A percentile compares a stretch with the other conserved stretches of the same genome.
These are phyloP conservation scores for Spicauda simplicius DNA, from an alignment of 2,888 invertebrate genomes.

Conservation along the genomic window DNA sequence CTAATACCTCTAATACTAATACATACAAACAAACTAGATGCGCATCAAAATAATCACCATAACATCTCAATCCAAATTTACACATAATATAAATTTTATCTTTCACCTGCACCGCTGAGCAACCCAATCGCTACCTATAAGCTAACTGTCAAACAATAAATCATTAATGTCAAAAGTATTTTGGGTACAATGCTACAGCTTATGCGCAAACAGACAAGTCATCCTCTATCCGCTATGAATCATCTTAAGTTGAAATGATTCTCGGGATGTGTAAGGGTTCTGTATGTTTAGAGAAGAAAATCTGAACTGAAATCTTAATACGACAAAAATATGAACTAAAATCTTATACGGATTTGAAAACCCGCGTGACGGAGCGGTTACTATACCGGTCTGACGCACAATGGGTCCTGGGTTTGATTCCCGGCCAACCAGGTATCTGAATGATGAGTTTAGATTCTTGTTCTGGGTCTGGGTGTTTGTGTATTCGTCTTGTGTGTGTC, in stretches of 20 bases:
- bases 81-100: conserved; percentile 18
- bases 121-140: conserved; percentile 40
- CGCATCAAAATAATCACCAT: conserved; percentile 20
- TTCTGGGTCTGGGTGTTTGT: too few species aligned
- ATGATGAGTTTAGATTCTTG: too few species aligned
- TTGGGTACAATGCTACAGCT: conserved; percentile 28
- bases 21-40: neutral
- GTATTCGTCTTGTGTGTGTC: too few species aligned
- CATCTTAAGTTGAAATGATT: conserved; percentile 36
- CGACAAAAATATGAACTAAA: too few species aligned
- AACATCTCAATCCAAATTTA: conserved; percentile 31
- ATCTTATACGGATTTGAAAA: too few species aligned
- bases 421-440: too few species aligned
- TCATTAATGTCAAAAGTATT: conserved; percentile 59
- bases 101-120: conserved; percentile 16
- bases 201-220: conserved; percentile 47
- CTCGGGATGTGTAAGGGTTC: conserved; percentile 12
- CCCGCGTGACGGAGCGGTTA: too few species aligned
- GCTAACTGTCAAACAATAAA: conserved; percentile 56
- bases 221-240: conserved; percentile 48
- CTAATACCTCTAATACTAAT: neutral
- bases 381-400: too few species aligned
- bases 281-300: neutral
- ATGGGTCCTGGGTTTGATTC: too few species aligned
- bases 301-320: too few species aligned